Conservation (phyloP, 2,113 vertebrate species). For the Pionites leucogaster region DNA sequence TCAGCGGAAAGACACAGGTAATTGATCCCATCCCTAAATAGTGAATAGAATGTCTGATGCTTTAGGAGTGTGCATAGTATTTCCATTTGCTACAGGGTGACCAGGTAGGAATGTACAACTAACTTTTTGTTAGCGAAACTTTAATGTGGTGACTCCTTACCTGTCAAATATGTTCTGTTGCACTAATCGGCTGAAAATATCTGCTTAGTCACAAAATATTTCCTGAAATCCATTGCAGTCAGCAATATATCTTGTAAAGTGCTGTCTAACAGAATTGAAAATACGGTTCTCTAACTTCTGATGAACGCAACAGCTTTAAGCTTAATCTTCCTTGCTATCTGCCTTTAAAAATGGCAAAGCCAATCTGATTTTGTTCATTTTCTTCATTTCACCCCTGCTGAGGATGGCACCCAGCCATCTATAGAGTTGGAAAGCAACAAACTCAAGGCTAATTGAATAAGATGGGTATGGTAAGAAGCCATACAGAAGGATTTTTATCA, state of each 20-base stretch:
- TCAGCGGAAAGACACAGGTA: background rate
- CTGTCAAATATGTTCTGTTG: background rate
- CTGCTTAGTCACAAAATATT: background rate
- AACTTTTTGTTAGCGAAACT: background rate
- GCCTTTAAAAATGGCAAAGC: conserved; percentile 25
- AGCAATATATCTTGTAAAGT: background rate
- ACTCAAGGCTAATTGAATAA: background rate
- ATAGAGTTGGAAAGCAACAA: background rate
- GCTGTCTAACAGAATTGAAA: background rate
- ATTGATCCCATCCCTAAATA: background rate
- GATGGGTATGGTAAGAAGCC: background rate
- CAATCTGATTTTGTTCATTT: conserved; percentile 17
- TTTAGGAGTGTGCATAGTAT: rapidly evolving
- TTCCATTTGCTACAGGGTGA: background rate
- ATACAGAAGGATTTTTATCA: background rate
- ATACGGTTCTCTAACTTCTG: background rate
- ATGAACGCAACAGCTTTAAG: background rate
- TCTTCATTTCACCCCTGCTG: conserved; percentile 11
- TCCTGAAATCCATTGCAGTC: background rate
- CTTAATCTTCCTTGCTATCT: conserved; percentile 12
- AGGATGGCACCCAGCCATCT: background rate
- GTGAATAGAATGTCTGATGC: background rate
- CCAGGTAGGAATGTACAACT: background rate
- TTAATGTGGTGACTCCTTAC: background rate
- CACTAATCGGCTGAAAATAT: background rate